These are phyloP conservation scores for Autographa pulchrina DNA, from an alignment of 2,888 invertebrate genomes.

Conservation along the genomic window DNA sequence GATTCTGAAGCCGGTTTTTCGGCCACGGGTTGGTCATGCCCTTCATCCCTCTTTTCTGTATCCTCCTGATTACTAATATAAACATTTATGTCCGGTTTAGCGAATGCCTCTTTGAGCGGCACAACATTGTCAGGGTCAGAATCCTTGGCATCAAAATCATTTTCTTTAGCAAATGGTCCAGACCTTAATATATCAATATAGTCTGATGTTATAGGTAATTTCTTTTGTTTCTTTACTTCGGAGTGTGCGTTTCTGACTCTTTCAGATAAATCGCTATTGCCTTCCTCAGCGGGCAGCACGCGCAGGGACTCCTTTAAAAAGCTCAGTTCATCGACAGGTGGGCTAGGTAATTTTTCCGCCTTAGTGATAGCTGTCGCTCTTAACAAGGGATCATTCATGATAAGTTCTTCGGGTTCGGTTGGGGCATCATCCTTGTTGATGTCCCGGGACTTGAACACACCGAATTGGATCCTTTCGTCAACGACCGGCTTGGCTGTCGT, in stretches of 20 bases:
- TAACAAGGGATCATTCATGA: background rate
- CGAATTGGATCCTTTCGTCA: conserved; percentile 24
- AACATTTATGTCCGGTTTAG: background rate
- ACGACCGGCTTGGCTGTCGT: background rate
- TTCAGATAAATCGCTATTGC: conserved; percentile 7
- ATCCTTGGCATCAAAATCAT: background rate
- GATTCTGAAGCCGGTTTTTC: no score
- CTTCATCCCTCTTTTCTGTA: no score
- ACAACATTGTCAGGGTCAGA: background rate
- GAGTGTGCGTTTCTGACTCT: background rate
- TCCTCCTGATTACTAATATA: background rate
- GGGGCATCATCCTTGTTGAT: conserved; percentile 5
- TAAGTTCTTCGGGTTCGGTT: background rate
- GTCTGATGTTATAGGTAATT: conserved; percentile 10
- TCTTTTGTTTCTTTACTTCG: background rate
- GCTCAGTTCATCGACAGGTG: background rate
- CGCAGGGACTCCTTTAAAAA: conserved; percentile 3
- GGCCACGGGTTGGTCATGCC: no score
- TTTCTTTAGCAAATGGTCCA: background rate
- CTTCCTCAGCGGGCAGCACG: background rate
- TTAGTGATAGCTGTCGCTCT: background rate
- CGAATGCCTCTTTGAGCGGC: background rate
- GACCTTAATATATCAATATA: conserved; percentile 8
- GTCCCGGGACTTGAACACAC: conserved; percentile 18
- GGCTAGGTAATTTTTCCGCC: background rate